Base-by-base conservation (phyloP, 2,888 invertebrate genomes). In the Chalcis sispes region DNA sequence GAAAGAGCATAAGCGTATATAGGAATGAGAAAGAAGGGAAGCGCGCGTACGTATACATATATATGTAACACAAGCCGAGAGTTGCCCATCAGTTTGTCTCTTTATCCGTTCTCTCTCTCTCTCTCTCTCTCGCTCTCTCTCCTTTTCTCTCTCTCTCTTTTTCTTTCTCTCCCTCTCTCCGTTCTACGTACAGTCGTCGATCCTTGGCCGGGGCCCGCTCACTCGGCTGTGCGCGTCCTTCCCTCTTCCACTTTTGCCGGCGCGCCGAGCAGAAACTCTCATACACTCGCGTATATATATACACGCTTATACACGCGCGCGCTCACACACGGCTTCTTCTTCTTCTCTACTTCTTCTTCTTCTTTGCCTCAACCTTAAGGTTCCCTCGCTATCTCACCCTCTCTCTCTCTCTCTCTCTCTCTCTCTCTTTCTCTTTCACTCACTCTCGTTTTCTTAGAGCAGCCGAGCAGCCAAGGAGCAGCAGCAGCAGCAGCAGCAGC, bases 61-160 rank as follows among this genome's bases (percentile, higher is more conserved):
- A 15, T 2, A 27, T 7, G 5, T 5, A 18, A 8, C 20, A 8
- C 25, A 52, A 1, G 42, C 42, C 2, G 46, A 32, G 48, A 36
- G 64, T 27, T 29, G 58, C 58, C 72, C 69, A 64, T 73, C 74
- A 59, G 75, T 74, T 74, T 73, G 72, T 69, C 67, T 74, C 74
- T 74, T 62, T 74, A 67, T 62, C 62, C 74, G 56, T 69, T 67
- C 54, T 74, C 70, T 70, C 46, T 73, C 73, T 58, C 15, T 66
- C 65, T 72, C 29, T 56, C 67, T 67, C 67, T 56, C 54, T 54
- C 25, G 65, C 72, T 50, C n/a, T n/a, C 42, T 48, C 20, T 20
- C 66, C 73, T 67, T 67, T 56, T 56, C 54, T 54, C 25, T 72
- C 72, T 67, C 54, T 74, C 70, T 70, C 46, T 73, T 66, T 58